Evolutionary conservation across 2,113 vertebrate species (phyloP).

Genomic region (Lagopus leucura): DNA sequence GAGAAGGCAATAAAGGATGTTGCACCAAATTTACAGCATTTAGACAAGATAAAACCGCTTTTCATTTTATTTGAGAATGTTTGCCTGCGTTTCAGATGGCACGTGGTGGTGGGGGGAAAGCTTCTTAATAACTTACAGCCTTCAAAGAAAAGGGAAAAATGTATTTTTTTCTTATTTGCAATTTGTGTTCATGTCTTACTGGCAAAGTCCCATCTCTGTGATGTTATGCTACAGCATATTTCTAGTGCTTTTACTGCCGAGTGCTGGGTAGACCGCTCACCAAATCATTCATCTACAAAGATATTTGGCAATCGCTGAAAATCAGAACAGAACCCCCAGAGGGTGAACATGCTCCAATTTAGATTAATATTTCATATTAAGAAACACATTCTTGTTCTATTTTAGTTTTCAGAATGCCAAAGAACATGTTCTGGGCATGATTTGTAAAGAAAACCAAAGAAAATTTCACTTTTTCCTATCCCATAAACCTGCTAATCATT

Average conservation of each 20-base stretch:
- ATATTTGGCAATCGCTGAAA: constrained; percentile 33
- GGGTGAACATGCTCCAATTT: constrained; percentile 11
- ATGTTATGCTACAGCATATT: background rate
- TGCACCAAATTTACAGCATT: background rate
- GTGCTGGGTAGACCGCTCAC: background rate
- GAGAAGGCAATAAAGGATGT: background rate
- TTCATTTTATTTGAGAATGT: background rate
- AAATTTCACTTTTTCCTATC: constrained; percentile 41
- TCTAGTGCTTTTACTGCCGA: constrained; percentile 27
- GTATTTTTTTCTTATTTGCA: background rate
- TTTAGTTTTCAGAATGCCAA: constrained; percentile 24
- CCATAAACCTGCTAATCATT: constrained; percentile 48
- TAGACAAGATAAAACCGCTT: background rate
- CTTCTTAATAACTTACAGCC: background rate
- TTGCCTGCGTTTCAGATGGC: background rate
- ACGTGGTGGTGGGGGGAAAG: accelerated
- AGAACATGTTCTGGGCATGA: constrained; percentile 26
- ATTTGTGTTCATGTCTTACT: background rate
- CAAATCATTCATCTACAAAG: constrained; percentile 30
- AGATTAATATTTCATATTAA: constrained; percentile 39
- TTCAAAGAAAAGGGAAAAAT: background rate
- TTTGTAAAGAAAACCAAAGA: constrained; percentile 40
- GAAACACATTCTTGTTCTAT: constrained; percentile 39
- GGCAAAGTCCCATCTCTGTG: constrained; percentile 17
- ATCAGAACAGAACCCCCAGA: constrained; percentile 28